These are phyloP conservation scores for Aricia agestis DNA, from an alignment of 1,140 invertebrate species.

Conservation along the genomic window DNA sequence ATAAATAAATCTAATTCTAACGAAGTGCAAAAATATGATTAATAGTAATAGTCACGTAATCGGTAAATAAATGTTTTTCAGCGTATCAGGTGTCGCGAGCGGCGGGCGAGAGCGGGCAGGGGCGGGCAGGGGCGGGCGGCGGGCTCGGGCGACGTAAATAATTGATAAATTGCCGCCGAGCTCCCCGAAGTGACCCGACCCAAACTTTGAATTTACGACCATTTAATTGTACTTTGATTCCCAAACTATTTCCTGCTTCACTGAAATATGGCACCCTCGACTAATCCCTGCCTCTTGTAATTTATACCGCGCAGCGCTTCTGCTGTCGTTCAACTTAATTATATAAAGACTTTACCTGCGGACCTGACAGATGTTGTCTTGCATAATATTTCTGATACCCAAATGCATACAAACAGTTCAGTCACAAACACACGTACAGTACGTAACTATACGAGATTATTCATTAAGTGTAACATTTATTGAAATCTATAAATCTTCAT, in stretches of 20 bases:
- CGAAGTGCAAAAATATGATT: background rate
- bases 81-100: constrained; percentile 49
- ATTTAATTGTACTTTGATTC: constrained; percentile 75
- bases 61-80: constrained; percentile 38
- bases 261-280: constrained; percentile 58
- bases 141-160: constrained; percentile 70
- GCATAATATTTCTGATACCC: too few relatives aligned
- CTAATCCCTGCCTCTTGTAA: constrained; percentile 22
- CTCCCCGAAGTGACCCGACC: constrained; percentile 69
- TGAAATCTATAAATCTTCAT: too few relatives aligned
- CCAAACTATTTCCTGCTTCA: constrained; percentile 56
- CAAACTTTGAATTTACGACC: constrained; percentile 73
- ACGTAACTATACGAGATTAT: too few relatives aligned
- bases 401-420: too few relatives aligned
- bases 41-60: constrained; percentile 8
- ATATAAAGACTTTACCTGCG: too few relatives aligned
- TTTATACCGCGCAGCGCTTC: too few relatives aligned
- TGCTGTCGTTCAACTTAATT: background rate
- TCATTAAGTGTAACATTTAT: too few relatives aligned
- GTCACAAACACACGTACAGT: too few relatives aligned
- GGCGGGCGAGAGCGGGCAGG: constrained; percentile 47
- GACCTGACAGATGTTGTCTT: too few relatives aligned
- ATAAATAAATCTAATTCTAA: too few relatives aligned
- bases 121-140: too few relatives aligned
- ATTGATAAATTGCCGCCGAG: constrained; percentile 72